phyloP scores from a whole-genome alignment of 2,113 vertebrate species.

The Lagopus muta region DNA sequence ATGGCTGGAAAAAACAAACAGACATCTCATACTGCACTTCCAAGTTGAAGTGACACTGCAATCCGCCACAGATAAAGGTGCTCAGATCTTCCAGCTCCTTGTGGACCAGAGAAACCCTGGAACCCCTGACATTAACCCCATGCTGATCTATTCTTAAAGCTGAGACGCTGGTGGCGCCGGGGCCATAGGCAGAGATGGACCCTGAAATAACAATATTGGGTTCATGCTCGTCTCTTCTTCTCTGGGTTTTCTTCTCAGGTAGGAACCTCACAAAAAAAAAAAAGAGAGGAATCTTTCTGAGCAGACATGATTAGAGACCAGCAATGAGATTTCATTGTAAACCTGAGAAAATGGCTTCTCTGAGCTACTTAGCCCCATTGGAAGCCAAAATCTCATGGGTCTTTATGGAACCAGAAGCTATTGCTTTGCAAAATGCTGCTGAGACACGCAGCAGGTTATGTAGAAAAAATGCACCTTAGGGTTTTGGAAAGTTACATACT shows the following conservation, averaged over 20 bases:
- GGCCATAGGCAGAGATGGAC: neutral
- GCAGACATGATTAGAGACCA: neutral
- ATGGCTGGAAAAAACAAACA: neutral
- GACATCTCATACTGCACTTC: fast-evolving
- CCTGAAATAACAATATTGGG: neutral
- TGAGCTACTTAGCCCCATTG: neutral
- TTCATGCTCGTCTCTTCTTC: neutral
- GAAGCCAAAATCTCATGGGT: neutral
- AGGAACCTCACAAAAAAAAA: neutral
- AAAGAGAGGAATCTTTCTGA: neutral
- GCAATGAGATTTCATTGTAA: neutral
- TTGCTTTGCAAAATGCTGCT: neutral
- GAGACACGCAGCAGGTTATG: neutral
- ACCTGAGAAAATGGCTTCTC: neutral
- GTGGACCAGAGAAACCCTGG: neutral
- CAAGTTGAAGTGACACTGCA: fast-evolving
- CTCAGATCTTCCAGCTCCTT: neutral
- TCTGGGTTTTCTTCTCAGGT: neutral
- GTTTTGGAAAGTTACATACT: neutral
- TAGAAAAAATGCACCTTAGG: neutral
- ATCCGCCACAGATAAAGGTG: neutral
- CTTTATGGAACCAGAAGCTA: neutral
- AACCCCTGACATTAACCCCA: neutral
- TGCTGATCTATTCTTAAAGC: neutral
- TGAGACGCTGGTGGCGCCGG: neutral